Evolutionary conservation across 2,888 invertebrate species (phyloP).

Genomic region (Ophioninae sp.): DNA sequence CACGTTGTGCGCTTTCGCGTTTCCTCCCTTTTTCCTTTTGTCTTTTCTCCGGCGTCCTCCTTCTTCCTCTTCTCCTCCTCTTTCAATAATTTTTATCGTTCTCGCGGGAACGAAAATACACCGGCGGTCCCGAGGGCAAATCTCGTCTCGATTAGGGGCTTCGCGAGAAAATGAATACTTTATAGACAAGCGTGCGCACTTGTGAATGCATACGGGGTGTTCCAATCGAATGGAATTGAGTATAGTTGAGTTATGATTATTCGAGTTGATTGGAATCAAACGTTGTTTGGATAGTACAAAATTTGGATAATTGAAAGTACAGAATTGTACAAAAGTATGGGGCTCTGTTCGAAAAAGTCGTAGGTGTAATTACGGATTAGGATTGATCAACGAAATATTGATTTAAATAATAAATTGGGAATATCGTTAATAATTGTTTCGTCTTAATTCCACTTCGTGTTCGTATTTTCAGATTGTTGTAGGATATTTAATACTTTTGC

Average conservation of each 20-base stretch:
- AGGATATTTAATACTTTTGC: too few relatives aligned
- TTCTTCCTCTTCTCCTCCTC: slow-evolving; percentile 32
- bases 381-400: too few relatives aligned
- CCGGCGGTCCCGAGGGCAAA: slow-evolving; percentile 62
- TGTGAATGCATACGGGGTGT: background rate
- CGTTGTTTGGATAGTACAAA: too few relatives aligned
- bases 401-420: too few relatives aligned
- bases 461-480: too few relatives aligned
- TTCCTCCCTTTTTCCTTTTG: slow-evolving; percentile 40
- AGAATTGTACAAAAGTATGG: too few relatives aligned
- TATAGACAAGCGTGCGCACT: background rate
- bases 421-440: too few relatives aligned
- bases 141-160: slow-evolving; percentile 58
- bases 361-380: too few relatives aligned
- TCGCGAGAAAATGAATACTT: slow-evolving; percentile 51
- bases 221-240: background rate
- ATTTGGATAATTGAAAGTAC: too few relatives aligned
- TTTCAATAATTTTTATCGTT: slow-evolving; percentile 45
- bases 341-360: too few relatives aligned
- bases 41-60: slow-evolving; percentile 3
- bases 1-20: slow-evolving; percentile 48
- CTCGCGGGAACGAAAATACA: slow-evolving; percentile 45
- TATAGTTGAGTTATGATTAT: background rate
- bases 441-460: too few relatives aligned
- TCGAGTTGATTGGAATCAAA: background rate